These are phyloP conservation scores for Drosophila guanche DNA, from an alignment of 1,140 invertebrate genomes.

Conservation along the genomic window DNA sequence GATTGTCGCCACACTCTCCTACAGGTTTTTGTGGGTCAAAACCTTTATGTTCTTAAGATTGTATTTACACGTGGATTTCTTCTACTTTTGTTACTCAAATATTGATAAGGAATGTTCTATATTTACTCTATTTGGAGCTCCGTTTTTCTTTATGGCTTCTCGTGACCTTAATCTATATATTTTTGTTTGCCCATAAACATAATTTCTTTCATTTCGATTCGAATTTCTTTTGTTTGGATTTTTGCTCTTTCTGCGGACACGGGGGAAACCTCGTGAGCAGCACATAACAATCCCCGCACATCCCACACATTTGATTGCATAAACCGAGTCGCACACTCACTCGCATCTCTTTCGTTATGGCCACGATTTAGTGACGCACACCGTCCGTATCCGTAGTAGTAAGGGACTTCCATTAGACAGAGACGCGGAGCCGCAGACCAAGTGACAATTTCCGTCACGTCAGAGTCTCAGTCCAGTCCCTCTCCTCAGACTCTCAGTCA, in stretches of 20 bases:
- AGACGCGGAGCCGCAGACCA: neutral
- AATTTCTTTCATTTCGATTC: slow-evolving; percentile 13
- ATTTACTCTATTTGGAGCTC: slow-evolving; percentile 20
- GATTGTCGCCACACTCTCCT: slow-evolving; percentile 25
- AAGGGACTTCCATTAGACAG: neutral
- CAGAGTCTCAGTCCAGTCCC: neutral
- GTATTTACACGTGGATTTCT: slow-evolving; percentile 39
- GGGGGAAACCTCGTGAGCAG: too few species aligned
- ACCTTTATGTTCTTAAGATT: slow-evolving; percentile 42
- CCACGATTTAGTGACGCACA: slow-evolving; percentile 28
- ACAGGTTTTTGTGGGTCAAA: slow-evolving; percentile 33
- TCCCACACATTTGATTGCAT: slow-evolving; percentile 37
- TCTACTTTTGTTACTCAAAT: slow-evolving; percentile 46
- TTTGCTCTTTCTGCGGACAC: slow-evolving; percentile 10
- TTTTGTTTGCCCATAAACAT: slow-evolving; percentile 21
- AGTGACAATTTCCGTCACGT: slow-evolving; percentile 56
- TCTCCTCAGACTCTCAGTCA: neutral
- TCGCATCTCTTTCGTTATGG: slow-evolving; percentile 35
- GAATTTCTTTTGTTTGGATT: slow-evolving; percentile 25
- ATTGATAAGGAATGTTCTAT: slow-evolving; percentile 37
- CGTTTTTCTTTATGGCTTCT: slow-evolving; percentile 12
- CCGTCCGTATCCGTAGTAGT: neutral
- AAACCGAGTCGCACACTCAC: slow-evolving; percentile 11
- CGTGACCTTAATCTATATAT: slow-evolving; percentile 23
- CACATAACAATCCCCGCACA: neutral